phyloP scores from a whole-genome alignment of 1,140 invertebrate species.

The Drosophila sp. region DNA sequence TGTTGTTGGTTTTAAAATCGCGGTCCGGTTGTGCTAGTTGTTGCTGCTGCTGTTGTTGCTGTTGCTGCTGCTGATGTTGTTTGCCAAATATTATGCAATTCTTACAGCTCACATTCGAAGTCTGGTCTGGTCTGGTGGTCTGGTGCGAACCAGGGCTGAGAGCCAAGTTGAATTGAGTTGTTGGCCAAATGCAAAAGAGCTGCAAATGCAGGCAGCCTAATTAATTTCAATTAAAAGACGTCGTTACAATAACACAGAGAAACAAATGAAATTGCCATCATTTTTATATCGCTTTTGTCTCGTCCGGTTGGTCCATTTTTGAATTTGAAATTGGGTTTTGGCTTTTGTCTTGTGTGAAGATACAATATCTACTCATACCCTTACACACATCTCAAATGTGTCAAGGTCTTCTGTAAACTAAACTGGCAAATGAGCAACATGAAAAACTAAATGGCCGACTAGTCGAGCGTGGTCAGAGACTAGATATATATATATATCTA shows the following conservation, averaged over 20 bases:
- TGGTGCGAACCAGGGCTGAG: background rate
- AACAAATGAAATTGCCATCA: slow-evolving; percentile 51
- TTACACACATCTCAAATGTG: slow-evolving; percentile 62
- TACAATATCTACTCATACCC: slow-evolving; percentile 43
- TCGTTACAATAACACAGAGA: slow-evolving; percentile 2
- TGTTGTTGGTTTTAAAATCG: slow-evolving; percentile 18
- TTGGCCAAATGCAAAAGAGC: slow-evolving; percentile 44
- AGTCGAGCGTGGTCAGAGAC: slow-evolving; percentile 49
- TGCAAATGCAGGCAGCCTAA: slow-evolving; percentile 48
- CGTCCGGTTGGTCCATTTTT: slow-evolving; percentile 53
- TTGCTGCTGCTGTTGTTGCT: slow-evolving; percentile 21
- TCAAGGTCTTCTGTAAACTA: slow-evolving; percentile 79
- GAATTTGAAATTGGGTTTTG: slow-evolving; percentile 28
- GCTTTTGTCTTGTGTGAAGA: slow-evolving; percentile 43
- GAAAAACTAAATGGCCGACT: slow-evolving; percentile 44
- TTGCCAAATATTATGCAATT: slow-evolving; percentile 72
- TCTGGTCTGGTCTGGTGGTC: background rate
- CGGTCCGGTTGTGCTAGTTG: slow-evolving; percentile 33
- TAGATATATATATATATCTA: slow-evolving; percentile 23
- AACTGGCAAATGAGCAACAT: slow-evolving; percentile 69
- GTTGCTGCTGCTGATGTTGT: slow-evolving; percentile 35
- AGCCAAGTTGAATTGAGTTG: slow-evolving; percentile 1
- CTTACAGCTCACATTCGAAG: slow-evolving; percentile 25
- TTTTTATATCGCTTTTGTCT: slow-evolving; percentile 37
- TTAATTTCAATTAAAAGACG: slow-evolving; percentile 61